These are phyloP conservation scores for Wiebesia pumilae DNA, from an alignment of 1,140 invertebrate species.

Conservation along the genomic window DNA sequence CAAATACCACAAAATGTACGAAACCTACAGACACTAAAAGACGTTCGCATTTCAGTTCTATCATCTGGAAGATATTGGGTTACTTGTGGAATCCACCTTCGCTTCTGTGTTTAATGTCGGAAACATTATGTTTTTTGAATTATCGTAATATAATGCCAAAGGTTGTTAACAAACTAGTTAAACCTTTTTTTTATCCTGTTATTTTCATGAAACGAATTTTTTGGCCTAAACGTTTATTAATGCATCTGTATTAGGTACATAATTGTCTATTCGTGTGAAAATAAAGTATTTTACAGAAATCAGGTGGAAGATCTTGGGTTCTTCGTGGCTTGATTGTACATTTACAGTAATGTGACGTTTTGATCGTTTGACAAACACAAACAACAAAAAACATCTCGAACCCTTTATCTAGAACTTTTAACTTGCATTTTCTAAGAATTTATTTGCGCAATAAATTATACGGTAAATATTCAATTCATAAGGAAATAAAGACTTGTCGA, in stretches of 20 bases:
- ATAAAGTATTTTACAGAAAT: neutral
- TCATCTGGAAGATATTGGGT: conserved; percentile 66
- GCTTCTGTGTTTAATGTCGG: conserved; percentile 57
- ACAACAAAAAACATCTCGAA: neutral
- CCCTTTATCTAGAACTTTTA: neutral
- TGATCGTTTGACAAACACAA: neutral
- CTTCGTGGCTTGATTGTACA: neutral
- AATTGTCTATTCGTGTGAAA: neutral
- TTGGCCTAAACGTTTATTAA: neutral
- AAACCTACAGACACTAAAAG: conserved; percentile 60
- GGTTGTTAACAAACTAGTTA: conserved; percentile 4
- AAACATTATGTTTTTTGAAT: neutral
- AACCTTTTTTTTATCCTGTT: conserved; percentile 1
- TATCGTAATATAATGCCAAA: conserved; percentile 8
- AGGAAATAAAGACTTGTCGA: neutral
- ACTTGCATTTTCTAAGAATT: neutral
- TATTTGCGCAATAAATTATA: neutral
- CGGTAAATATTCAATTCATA: neutral
- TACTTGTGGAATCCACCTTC: conserved; percentile 67
- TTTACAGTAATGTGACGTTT: neutral
- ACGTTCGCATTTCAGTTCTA: conserved; percentile 58
- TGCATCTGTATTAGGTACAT: neutral
- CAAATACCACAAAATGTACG: conserved; percentile 60
- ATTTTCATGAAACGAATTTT: conserved; percentile 8
- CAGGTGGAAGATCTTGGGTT: neutral